phyloP scores from a whole-genome alignment of 2,888 invertebrate genomes.

The Lasioglossum figueresi region DNA sequence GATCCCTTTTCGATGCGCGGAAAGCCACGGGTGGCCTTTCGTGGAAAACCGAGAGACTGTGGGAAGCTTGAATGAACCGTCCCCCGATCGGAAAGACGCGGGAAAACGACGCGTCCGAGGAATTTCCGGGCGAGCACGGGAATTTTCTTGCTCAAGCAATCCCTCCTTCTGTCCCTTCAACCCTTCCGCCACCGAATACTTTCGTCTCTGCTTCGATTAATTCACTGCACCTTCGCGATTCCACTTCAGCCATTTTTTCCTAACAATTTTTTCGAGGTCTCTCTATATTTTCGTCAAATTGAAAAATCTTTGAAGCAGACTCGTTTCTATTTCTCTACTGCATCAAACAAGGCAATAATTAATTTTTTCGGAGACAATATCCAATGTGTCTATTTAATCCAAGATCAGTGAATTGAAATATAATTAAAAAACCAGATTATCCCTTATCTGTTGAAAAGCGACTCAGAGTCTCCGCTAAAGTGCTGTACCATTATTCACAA shows the following conservation, averaged over 20 bases:
- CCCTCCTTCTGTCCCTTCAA: neutral
- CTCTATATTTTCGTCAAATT: no score
- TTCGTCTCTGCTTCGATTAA: neutral
- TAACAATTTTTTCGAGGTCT: neutral
- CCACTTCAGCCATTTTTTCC: neutral
- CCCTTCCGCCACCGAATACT: neutral
- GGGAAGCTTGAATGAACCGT: constrained; percentile 74
- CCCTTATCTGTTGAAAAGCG: no score
- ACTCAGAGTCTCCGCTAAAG: no score
- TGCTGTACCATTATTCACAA: no score
- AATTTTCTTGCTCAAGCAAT: neutral
- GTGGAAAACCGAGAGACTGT: constrained; percentile 71
- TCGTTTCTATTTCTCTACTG: no score
- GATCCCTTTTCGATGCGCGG: constrained; percentile 40
- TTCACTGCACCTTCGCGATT: neutral
- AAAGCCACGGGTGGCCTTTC: constrained; percentile 60
- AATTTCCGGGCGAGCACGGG: constrained; percentile 26
- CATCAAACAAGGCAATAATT: no score
- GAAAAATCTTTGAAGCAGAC: no score
- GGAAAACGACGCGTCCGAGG: constrained; percentile 16
- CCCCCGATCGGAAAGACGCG: constrained; percentile 47
- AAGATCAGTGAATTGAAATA: no score
- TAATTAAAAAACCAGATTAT: no score
- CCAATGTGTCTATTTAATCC: no score
- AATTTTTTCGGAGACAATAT: no score